A percentile compares a stretch with the other conserved stretches of the same genome.
These are phyloP conservation scores for Calyptomena viridis DNA, from an alignment of 2,113 vertebrate genomes.

Conservation along the genomic window DNA sequence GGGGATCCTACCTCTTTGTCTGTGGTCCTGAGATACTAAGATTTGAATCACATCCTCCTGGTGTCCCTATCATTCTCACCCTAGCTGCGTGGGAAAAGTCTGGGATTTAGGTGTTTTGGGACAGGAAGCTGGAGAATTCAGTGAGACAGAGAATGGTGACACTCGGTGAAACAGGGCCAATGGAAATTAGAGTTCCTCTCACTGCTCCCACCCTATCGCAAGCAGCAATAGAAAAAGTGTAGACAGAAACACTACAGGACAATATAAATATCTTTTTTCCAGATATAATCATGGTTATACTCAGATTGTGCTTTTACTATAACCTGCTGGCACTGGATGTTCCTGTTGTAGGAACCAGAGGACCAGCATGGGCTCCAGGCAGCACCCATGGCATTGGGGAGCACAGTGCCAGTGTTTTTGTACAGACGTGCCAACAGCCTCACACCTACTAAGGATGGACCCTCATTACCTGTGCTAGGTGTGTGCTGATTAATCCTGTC, in stretches of 20 bases:
- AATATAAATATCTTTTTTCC: not conserved
- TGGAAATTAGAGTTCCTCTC: not conserved
- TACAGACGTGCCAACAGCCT: not conserved
- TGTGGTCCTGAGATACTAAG: fast-evolving
- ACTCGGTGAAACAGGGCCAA: not conserved
- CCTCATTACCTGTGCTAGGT: fast-evolving
- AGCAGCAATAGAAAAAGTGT: not conserved
- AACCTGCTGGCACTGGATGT: fast-evolving
- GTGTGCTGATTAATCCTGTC: not conserved
- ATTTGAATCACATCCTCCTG: not conserved
- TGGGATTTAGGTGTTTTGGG: not conserved
- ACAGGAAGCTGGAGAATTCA: not conserved
- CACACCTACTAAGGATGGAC: fast-evolving
- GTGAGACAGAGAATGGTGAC: not conserved
- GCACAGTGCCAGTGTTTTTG: fast-evolving
- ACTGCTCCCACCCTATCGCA: not conserved
- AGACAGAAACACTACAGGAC: not conserved
- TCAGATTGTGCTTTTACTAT: not conserved
- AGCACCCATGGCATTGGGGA: not conserved
- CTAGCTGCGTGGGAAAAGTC: not conserved
- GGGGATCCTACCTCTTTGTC: not conserved
- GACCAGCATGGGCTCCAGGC: not conserved
- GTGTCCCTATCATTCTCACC: not conserved
- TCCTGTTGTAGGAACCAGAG: not conserved
- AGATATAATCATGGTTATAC: not conserved